Evolutionary conservation across 2,888 invertebrate species (phyloP).

Genomic region (Dicyrtoma fusca): DNA sequence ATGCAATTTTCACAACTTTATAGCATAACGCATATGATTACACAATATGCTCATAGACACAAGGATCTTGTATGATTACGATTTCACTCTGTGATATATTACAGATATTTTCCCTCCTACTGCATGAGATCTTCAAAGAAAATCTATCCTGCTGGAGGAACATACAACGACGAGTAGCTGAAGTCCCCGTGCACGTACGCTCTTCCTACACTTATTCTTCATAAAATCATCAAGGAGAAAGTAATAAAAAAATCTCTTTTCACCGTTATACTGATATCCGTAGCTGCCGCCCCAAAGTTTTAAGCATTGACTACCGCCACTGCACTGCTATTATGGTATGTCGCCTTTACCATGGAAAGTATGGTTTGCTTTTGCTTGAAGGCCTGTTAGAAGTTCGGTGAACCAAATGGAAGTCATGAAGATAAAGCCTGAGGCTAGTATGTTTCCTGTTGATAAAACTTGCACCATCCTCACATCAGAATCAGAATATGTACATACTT

Average conservation of each 20-base stretch:
- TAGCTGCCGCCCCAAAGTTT: background rate
- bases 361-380: no score
- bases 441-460: slow-evolving; percentile 7
- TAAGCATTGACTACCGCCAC: background rate
- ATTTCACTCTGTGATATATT: background rate
- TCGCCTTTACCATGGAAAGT: no score
- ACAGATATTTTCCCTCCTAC: slow-evolving; percentile 3
- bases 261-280: background rate
- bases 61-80: no score
- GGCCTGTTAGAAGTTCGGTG: no score
- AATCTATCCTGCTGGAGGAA: slow-evolving; percentile 9
- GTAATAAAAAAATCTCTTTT: background rate
- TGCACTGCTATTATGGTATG: no score
- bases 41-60: no score
- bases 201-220: no score
- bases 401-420: no score
- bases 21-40: no score
- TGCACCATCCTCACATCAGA: no score
- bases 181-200: background rate
- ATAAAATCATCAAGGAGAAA: background rate
- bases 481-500: no score
- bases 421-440: background rate
- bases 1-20: no score
- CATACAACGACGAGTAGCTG: background rate
- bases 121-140: slow-evolving; percentile 17